phyloP scores from a whole-genome alignment of 92 coral and sea anemone species.

The Parazoanthus atlanticus region DNA sequence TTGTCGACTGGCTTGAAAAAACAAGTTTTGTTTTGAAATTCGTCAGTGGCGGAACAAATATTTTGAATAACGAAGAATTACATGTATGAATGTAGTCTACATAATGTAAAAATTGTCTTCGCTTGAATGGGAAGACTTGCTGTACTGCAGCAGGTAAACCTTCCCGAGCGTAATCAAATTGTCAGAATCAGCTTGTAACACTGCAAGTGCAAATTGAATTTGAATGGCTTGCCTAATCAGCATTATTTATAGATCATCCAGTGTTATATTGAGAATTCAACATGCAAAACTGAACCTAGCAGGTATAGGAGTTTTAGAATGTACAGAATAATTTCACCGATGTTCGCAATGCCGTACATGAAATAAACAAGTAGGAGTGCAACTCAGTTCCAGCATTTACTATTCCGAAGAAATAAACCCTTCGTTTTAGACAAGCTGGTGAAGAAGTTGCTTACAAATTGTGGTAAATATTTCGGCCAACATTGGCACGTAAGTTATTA shows the following conservation, averaged over 20 bases:
- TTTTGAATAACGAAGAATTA: no score
- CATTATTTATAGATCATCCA: not conserved
- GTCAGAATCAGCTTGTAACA: not conserved
- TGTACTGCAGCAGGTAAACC: not conserved
- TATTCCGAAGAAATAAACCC: not conserved
- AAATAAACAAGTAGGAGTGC: not conserved
- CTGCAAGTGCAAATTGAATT: not conserved
- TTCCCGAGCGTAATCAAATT: not conserved
- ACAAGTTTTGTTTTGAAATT: not conserved
- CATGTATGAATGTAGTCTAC: not conserved
- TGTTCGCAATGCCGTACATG: not conserved
- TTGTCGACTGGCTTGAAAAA: not conserved
- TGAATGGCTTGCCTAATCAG: not conserved
- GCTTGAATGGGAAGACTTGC: not conserved
- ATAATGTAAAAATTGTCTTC: not conserved
- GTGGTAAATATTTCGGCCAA: not conserved
- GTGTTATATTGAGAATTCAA: not conserved
- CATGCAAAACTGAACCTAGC: not conserved
- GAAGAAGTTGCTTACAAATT: not conserved
- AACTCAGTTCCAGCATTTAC: not conserved
- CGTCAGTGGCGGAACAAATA: not conserved
- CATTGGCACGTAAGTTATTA: constrained; percentile 8
- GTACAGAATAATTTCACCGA: not conserved
- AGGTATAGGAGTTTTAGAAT: not conserved
- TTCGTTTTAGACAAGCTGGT: not conserved